A percentile compares a stretch with the other conserved stretches of the same genome.
phyloP scores from a whole-genome alignment of 2,113 vertebrate genomes.

The Alethe diademata region DNA sequence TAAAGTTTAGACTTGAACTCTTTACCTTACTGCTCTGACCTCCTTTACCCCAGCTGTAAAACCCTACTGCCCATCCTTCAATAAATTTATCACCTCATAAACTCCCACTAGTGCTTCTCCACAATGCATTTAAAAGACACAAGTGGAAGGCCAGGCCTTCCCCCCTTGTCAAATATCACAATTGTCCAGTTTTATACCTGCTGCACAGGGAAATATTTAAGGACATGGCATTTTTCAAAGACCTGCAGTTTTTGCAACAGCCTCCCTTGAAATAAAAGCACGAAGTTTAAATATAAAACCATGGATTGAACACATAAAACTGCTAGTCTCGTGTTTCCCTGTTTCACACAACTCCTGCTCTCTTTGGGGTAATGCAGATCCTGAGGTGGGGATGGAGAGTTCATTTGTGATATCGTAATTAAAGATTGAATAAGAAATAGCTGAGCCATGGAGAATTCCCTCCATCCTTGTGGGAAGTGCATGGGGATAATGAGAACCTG shows the following conservation, averaged over 20 bases:
- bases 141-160: background rate
- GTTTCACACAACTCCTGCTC: background rate
- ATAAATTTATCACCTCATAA: constrained; percentile 82
- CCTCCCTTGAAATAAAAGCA: background rate
- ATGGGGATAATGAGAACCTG: constrained; percentile 33
- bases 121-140: constrained; percentile 1
- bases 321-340: background rate
- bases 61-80: constrained; percentile 74
- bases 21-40: constrained; percentile 75
- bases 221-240: accelerated
- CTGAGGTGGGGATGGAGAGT: background rate
- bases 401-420: background rate
- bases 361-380: background rate
- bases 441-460: background rate
- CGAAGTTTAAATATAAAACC: background rate
- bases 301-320: accelerated
- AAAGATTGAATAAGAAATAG: background rate
- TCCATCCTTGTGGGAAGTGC: background rate
- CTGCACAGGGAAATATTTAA: background rate
- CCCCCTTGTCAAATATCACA: background rate
- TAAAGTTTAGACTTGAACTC: constrained; percentile 82
- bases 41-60: constrained; percentile 69
- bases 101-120: constrained; percentile 37
- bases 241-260: background rate
- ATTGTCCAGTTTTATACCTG: background rate